Percentiles rank a stretch among this genome's conserved stretches.
Conservation (phyloP, 2,888 invertebrate genomes). For the Ptilodon capucinus region DNA sequence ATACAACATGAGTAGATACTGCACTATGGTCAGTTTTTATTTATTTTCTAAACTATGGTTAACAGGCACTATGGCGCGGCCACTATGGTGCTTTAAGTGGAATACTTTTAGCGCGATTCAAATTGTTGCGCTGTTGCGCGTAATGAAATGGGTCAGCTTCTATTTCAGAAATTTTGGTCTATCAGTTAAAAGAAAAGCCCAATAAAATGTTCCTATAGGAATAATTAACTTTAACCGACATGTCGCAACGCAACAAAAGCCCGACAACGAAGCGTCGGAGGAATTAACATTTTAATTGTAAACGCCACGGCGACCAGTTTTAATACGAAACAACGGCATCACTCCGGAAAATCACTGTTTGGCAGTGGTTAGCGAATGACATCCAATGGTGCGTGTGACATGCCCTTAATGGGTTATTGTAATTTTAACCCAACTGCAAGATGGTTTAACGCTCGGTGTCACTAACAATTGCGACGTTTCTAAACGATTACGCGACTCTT, state of each 20-base stretch:
- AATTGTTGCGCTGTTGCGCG: too few relatives aligned
- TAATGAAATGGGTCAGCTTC: too few relatives aligned
- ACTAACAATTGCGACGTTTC: constrained; percentile 10
- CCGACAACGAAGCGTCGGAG: constrained; percentile 31
- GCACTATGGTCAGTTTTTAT: too few relatives aligned
- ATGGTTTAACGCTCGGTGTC: constrained; percentile 43
- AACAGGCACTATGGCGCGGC: too few relatives aligned
- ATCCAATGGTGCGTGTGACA: constrained; percentile 69
- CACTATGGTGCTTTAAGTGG: too few relatives aligned
- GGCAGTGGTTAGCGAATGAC: constrained; percentile 36
- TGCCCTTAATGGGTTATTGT: constrained; percentile 71
- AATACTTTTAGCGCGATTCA: too few relatives aligned
- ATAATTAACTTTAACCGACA: constrained; percentile 1
- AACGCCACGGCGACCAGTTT: constrained; percentile 48
- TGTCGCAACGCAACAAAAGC: constrained; percentile 26
- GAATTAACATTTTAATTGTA: constrained; percentile 73
- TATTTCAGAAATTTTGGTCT: too few relatives aligned
- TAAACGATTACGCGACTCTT: not conserved
- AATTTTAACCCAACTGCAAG: constrained; percentile 51
- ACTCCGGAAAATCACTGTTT: constrained; percentile 58
- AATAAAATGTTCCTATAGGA: not conserved
- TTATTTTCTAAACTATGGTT: too few relatives aligned
- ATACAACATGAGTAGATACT: too few relatives aligned
- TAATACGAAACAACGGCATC: constrained; percentile 39
- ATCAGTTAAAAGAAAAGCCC: too few relatives aligned